Evolutionary conservation across 2,797 vertebrate genomes (phyloP).

Genomic region (Gallirallus australis): DNA sequence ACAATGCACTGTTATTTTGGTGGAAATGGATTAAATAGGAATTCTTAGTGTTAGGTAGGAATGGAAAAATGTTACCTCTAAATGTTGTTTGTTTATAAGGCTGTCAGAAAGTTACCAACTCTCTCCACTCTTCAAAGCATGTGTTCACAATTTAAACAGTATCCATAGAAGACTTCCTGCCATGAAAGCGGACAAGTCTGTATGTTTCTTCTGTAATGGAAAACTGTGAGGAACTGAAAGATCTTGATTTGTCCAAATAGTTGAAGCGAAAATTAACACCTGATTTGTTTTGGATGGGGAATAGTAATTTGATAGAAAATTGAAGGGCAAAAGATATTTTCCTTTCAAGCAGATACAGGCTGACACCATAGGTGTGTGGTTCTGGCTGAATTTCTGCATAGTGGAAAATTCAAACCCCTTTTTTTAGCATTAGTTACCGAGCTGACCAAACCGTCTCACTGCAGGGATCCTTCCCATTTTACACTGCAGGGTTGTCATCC

Average conservation of each 20-base stretch:
- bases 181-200: not conserved
- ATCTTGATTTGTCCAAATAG: not conserved
- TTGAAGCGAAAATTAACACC: not conserved
- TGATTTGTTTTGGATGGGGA: not conserved
- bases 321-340: not conserved
- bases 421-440: not conserved
- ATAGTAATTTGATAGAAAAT: not conserved
- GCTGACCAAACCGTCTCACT: not conserved
- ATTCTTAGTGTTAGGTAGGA: not conserved
- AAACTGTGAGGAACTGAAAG: not conserved
- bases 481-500: no score
- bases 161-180: not conserved
- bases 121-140: not conserved
- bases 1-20: not conserved
- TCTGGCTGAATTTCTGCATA: not conserved
- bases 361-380: not conserved
- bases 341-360: not conserved
- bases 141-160: not conserved
- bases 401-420: not conserved
- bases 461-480: not conserved
- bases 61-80: not conserved
- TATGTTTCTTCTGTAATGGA: not conserved
- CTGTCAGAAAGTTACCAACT: not conserved
- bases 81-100: not conserved
- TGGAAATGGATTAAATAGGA: not conserved